phyloP scores from a whole-genome alignment of 92 coral and sea anemone species.

The Micromussa lordhowensis region DNA sequence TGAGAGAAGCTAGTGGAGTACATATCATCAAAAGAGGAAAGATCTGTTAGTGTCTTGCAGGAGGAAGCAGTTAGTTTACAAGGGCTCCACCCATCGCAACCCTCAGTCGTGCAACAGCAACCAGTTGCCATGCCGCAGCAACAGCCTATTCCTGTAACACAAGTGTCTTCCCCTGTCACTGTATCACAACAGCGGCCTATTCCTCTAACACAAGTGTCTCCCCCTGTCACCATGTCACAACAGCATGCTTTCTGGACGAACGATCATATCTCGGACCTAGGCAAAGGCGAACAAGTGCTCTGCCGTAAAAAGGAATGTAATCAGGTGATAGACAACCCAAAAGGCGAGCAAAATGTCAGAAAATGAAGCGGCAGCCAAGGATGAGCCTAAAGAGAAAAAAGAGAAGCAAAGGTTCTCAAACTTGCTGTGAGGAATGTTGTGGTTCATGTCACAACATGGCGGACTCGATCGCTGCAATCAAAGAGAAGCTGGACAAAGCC shows the following conservation, averaged over 20 bases:
- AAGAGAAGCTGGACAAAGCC: not conserved
- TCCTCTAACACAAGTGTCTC: not conserved
- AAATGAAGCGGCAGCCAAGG: too few relatives aligned
- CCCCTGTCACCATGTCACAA: not conserved
- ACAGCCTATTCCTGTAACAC: not conserved
- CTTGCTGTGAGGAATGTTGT: not conserved
- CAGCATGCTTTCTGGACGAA: too few relatives aligned
- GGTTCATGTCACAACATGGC: not conserved
- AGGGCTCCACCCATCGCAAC: not conserved
- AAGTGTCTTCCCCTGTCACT: not conserved
- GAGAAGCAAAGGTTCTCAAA: not conserved
- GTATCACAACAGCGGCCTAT: not conserved
- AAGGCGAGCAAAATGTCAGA: too few relatives aligned
- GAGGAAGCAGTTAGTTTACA: not conserved
- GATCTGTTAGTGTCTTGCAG: not conserved
- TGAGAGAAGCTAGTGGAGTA: constrained; percentile 50
- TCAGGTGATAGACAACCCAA: too few relatives aligned
- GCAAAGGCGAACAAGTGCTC: too few relatives aligned
- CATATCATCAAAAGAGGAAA: constrained; percentile 36
- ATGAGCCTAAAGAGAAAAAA: not conserved
- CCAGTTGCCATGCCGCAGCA: not conserved
- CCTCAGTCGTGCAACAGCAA: not conserved
- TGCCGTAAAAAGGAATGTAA: too few relatives aligned
- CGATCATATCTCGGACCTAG: too few relatives aligned
- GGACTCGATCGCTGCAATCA: not conserved